Conservation (phyloP, 2,113 vertebrate species). For the Lonchura striata region DNA sequence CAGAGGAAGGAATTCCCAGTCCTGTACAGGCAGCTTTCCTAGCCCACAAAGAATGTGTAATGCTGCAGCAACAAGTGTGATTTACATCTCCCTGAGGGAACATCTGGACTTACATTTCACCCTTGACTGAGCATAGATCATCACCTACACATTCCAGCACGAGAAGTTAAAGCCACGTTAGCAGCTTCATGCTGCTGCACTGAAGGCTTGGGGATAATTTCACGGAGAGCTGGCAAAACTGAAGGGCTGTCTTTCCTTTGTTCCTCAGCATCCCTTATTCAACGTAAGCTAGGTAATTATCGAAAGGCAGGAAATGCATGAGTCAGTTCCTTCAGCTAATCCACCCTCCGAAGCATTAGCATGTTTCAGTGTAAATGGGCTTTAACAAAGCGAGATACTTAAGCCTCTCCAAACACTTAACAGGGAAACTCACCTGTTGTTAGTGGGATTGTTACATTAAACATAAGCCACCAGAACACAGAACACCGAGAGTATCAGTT, state of each 20-base stretch:
- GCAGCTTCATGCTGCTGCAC: not conserved
- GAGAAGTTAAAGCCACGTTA: not conserved
- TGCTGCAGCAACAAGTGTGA: not conserved
- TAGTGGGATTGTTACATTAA: constrained; percentile 23
- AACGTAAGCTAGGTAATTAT: constrained; percentile 3
- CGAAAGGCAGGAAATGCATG: not conserved
- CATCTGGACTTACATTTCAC: not conserved
- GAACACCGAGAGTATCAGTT: constrained; percentile 29
- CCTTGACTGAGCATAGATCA: not conserved
- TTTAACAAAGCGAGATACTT: not conserved
- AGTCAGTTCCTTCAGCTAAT: constrained; percentile 37
- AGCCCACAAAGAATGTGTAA: not conserved
- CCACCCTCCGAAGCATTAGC: not conserved
- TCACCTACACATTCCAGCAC: not conserved
- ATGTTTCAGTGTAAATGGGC: constrained; percentile 5
- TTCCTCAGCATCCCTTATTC: not conserved
- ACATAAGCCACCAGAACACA: constrained; percentile 40
- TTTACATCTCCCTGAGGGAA: not conserved
- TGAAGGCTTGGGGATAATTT: constrained; percentile 2
- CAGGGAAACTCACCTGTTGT: constrained; percentile 25
- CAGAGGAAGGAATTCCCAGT: not conserved
- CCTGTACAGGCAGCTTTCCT: not conserved
- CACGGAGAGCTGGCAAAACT: not conserved
- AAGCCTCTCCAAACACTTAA: constrained; percentile 12
- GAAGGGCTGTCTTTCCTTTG: not conserved